Evolutionary conservation across 1,140 invertebrate genomes (phyloP).

Genomic region (Lucilia cuprina): DNA sequence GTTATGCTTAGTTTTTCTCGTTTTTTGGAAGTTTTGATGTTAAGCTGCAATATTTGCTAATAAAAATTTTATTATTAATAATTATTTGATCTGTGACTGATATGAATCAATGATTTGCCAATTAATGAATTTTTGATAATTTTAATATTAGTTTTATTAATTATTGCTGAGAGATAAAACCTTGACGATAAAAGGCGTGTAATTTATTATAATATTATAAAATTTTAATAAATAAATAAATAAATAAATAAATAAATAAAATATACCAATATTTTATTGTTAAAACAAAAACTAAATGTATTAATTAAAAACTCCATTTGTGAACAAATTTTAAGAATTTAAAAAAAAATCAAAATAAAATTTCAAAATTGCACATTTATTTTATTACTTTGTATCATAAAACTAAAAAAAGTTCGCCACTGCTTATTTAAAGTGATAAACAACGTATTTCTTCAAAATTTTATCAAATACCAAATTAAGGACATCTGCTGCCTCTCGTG

Average conservation of each 20-base stretch:
- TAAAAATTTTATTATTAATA: constrained; percentile 6
- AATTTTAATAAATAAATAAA: background rate
- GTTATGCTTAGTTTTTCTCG: background rate
- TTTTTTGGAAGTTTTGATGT: background rate
- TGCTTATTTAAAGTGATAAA: too few species aligned
- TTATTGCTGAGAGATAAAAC: background rate
- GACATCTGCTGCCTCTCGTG: background rate
- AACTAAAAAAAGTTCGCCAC: too few species aligned
- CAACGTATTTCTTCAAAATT: too few species aligned
- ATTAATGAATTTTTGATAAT: background rate
- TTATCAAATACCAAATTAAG: too few species aligned
- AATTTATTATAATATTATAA: background rate
- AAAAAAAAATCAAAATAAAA: too few species aligned
- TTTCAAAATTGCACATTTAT: too few species aligned
- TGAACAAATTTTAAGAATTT: too few species aligned
- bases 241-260: too few species aligned
- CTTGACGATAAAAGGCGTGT: background rate
- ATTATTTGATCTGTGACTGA: background rate
- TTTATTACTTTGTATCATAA: too few species aligned
- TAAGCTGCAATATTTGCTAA: background rate
- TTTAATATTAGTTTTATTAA: background rate
- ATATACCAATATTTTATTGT: too few species aligned
- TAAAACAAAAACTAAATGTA: too few species aligned
- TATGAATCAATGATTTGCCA: background rate
- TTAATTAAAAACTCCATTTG: too few species aligned